phyloP scores from a whole-genome alignment of 2,888 invertebrate genomes.

The Heliconius cydno region DNA sequence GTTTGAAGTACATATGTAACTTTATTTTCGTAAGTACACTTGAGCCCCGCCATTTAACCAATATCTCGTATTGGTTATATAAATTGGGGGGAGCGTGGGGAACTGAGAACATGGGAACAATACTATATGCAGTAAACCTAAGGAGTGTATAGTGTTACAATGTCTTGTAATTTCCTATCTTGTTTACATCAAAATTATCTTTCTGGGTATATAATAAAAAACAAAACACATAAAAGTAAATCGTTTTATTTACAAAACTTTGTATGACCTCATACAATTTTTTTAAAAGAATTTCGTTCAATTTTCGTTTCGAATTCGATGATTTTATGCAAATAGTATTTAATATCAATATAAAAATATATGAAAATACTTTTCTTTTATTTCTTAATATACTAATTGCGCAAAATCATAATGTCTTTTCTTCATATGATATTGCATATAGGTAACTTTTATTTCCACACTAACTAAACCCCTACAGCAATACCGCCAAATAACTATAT shows the following conservation, averaged over 20 bases:
- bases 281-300: not conserved
- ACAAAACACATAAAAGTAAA: not conserved
- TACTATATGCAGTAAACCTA: no score
- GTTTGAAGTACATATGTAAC: not conserved
- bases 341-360: not conserved
- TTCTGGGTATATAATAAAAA: not conserved
- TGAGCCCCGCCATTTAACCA: no score
- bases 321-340: not conserved
- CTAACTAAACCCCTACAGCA: not conserved
- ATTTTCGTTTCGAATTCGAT: not conserved
- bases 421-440: no score
- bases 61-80: no score
- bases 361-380: not conserved
- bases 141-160: no score
- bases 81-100: not conserved
- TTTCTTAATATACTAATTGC: not conserved
- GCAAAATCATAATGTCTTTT: no score
- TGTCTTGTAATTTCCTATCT: no score
- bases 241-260: not conserved
- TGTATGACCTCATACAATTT: conserved; percentile 6
- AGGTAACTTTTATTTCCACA: not conserved
- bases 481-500: not conserved
- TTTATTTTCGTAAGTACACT: no score
- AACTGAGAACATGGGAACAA: not conserved
- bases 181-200: no score